Evolutionary conservation across 2,797 vertebrate genomes (phyloP).

Genomic region (Petrocephalus sullivani): DNA sequence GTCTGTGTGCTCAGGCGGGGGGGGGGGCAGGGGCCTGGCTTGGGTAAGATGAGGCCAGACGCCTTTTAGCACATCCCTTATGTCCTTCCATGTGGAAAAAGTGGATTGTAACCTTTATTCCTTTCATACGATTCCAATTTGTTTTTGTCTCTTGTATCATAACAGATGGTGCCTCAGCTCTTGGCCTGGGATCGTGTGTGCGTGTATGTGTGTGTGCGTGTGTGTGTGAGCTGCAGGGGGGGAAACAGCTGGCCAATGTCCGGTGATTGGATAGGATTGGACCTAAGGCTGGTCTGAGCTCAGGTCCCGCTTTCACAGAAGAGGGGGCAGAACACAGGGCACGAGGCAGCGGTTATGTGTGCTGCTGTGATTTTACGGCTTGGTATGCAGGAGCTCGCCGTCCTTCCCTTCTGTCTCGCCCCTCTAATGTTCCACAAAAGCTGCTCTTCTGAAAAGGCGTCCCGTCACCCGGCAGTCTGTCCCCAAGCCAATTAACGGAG

Average conservation of each 20-base stretch:
- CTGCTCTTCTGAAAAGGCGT: background rate
- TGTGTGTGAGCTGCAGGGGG: background rate
- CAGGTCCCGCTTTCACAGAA: background rate
- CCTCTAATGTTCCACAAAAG: background rate
- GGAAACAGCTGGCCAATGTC: background rate
- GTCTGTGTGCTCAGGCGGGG: background rate
- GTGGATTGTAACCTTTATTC: background rate
- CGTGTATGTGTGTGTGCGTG: background rate
- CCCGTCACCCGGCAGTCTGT: background rate
- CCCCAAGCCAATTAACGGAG: background rate
- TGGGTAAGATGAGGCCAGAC: background rate
- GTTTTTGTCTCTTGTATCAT: background rate
- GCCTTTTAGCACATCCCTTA: background rate
- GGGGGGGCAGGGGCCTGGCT: background rate
- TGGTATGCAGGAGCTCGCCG: background rate
- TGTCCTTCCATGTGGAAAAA: background rate
- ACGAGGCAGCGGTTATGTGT: background rate
- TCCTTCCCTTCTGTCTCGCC: background rate
- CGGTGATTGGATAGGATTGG: background rate
- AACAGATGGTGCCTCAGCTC: background rate
- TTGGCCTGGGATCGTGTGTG: background rate
- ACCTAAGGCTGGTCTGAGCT: background rate
- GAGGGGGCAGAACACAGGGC: background rate
- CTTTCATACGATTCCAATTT: background rate
- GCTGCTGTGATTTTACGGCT: background rate